Percentiles rank a stretch among this genome's conserved stretches.
Conservation (phyloP, 2,797 vertebrate species). For the Xenopus petersii region DNA sequence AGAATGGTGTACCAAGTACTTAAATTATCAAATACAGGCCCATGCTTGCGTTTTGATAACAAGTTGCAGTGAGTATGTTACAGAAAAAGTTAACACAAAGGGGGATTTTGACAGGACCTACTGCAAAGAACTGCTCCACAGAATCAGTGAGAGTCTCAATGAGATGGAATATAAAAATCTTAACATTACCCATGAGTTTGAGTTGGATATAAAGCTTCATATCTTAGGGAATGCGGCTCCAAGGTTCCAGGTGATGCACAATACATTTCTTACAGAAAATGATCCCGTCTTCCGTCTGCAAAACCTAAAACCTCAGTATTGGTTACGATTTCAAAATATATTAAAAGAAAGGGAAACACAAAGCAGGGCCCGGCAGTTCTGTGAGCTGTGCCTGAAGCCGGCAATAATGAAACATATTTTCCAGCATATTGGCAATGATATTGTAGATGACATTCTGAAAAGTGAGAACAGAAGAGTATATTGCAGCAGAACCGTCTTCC, state of each 20-base stretch:
- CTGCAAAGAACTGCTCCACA: constrained; percentile 63
- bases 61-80: constrained; percentile 57
- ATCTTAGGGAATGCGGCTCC: background rate
- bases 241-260: constrained; percentile 65
- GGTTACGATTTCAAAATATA: constrained; percentile 58
- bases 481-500: constrained; percentile 44
- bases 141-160: constrained; percentile 59
- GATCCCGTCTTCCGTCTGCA: constrained; percentile 56
- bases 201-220: constrained; percentile 55
- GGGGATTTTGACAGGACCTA: constrained; percentile 66
- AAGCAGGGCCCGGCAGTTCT: constrained; percentile 53
- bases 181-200: constrained; percentile 60
- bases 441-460: constrained; percentile 56
- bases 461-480: constrained; percentile 42
- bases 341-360: constrained; percentile 47
- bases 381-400: constrained; percentile 55
- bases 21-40: background rate
- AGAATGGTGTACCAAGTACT: background rate
- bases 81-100: constrained; percentile 56
- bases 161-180: constrained; percentile 30
- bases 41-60: constrained; percentile 39
- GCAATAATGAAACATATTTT: constrained; percentile 52
- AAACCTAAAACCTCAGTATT: constrained; percentile 53
- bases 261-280: constrained; percentile 53
- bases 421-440: constrained; percentile 53